Evolutionary conservation across 35 echinoderm and acorn worm species (phyloP).

Genomic region (Holothuria glaberrima): DNA sequence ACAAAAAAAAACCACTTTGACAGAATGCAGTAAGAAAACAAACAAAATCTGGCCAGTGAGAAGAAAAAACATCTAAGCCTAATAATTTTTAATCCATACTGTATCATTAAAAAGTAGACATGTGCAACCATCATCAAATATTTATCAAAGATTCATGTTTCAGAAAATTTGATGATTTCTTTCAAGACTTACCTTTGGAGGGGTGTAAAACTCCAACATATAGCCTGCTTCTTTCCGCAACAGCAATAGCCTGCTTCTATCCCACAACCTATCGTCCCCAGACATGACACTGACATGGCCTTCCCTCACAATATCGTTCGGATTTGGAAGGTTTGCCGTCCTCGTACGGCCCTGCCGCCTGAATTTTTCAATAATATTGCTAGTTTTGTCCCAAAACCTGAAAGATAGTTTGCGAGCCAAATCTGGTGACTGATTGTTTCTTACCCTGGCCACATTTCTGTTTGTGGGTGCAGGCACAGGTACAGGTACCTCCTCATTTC

Average conservation of each 20-base stretch:
- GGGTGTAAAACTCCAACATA: slow-evolving; percentile 91
- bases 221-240: slow-evolving; percentile 73
- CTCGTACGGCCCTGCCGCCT: slow-evolving; percentile 42
- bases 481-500: slow-evolving; percentile 15
- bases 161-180: too few species aligned
- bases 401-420: slow-evolving; percentile 82
- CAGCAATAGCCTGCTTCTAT: slow-evolving; percentile 79
- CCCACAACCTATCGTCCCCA: slow-evolving; percentile 91
- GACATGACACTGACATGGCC: slow-evolving; percentile 83
- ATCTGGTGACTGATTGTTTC: slow-evolving; percentile 2
- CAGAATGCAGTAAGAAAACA: too few species aligned
- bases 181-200: slow-evolving; percentile 82
- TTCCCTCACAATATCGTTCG: slow-evolving; percentile 76
- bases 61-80: too few species aligned
- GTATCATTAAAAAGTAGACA: too few species aligned
- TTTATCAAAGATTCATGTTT: background rate
- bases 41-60: too few species aligned
- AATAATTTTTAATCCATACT: too few species aligned
- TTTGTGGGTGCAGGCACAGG: background rate
- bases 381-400: slow-evolving; percentile 80
- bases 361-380: slow-evolving; percentile 79
- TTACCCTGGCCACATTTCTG: background rate
- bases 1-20: too few species aligned
- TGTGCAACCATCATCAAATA: too few species aligned
- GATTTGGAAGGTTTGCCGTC: slow-evolving; percentile 9